A percentile compares a stretch with the other conserved stretches of the same genome.
Evolutionary conservation across 2,888 invertebrate species (phyloP).

Genomic region (Tenthredo mesomela): DNA sequence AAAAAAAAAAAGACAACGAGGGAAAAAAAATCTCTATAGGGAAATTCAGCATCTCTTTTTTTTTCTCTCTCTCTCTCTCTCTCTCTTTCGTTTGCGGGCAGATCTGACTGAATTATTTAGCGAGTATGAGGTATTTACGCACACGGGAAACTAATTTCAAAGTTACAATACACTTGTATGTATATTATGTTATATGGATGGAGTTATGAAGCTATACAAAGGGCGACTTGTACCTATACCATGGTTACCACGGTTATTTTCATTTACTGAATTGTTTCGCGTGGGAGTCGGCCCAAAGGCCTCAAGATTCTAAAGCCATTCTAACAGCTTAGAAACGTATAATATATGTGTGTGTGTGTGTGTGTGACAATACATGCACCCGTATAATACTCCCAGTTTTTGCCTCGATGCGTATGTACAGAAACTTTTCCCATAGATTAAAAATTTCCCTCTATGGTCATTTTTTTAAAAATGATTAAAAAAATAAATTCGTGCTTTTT

Average conservation of each 20-base stretch:
- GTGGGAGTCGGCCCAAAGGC: not conserved
- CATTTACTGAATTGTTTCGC: constrained; percentile 25
- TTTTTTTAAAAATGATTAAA: not conserved
- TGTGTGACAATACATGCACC: not conserved
- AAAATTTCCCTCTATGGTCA: not conserved
- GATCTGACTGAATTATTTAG: not conserved
- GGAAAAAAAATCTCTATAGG: not conserved
- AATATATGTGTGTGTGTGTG: not conserved
- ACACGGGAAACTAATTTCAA: not conserved
- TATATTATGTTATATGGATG: too few relatives aligned
- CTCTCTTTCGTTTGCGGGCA: not conserved
- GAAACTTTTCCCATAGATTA: not conserved
- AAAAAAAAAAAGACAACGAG: not conserved
- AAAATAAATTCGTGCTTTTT: too few relatives aligned
- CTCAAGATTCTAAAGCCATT: constrained; percentile 1
- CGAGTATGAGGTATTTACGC: not conserved
- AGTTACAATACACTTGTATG: not conserved
- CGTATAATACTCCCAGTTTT: not conserved
- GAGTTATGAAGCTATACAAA: not conserved
- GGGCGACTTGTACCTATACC: not conserved
- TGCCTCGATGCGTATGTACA: not conserved
- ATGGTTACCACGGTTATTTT: constrained; percentile 20
- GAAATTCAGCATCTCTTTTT: not conserved
- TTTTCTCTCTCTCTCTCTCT: not conserved
- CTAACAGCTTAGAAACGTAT: not conserved